Evolutionary conservation across 1,140 invertebrate genomes (phyloP), one percentile per base, ranked within the genome.

Genomic region (Apis laboriosa): DNA sequence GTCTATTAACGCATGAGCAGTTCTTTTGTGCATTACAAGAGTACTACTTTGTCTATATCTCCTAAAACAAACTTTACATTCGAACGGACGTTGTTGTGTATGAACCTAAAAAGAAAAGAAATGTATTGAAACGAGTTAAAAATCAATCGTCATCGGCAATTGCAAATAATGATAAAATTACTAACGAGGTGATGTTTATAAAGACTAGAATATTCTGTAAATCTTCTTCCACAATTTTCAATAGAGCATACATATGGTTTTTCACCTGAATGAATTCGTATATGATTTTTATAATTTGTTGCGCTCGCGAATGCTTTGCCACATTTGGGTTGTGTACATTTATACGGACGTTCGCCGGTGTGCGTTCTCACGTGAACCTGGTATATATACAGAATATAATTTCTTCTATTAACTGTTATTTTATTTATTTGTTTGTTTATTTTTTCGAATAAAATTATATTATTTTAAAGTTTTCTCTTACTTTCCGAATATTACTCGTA

Each of bases 121-220:
- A 56, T 53, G n/a, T 61, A 0, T 85, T 55, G 8, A 83, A 24
- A 0, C 9, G 5, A 73, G 1, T 7, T 34, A 2, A 34, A 34
- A 60, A 8, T 15, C 28, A 21, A 9, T 24, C 2, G 21, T 17
- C 11, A 24, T 64, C 34, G 4, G 34, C 61, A 68, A 77, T n/a
- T 49, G 34, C 8, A 19, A 74, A 43, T 2, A 19, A 13, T 28
- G 15, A 70, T 21, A n/a, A 49, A 43, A 60, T n/a, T 61, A 77
- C 86, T 89, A 72, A 96, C 96, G 51, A 96, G 94, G 90, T 96
- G 95, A 92, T 97, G 96, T 91, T 97, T 97, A 90, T 97, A 97
- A 24, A 97, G 94, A 88, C 96, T 96, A 67, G 96, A 97, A 90
- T 97, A 97, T 90, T 97, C 96, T 5, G 96, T 97, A 87, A 97